Conservation (phyloP, 37 sponge, comb jelly and placozoan species). For the Petrosia ficiformis region DNA sequence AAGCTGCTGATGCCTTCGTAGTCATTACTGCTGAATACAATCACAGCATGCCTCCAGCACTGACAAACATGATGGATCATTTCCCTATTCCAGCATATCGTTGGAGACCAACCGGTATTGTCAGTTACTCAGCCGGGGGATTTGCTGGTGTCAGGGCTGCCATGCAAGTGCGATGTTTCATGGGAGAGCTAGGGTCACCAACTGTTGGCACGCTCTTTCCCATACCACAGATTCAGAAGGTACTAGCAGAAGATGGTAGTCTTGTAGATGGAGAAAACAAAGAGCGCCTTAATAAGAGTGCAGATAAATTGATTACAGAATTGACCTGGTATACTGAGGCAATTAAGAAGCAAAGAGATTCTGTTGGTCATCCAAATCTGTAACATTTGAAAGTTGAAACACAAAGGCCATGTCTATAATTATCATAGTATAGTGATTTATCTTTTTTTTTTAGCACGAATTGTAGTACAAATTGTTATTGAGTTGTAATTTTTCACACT, state of each 20-base stretch:
- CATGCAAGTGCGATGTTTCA: constrained; percentile 58
- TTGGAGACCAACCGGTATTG: constrained; percentile 73
- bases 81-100: constrained; percentile 72
- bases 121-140: constrained; percentile 75
- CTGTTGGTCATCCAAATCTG: constrained; percentile 45
- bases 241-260: constrained; percentile 62
- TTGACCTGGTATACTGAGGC: constrained; percentile 84
- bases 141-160: constrained; percentile 83
- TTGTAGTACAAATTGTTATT: too few relatives aligned
- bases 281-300: constrained; percentile 42
- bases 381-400: too few relatives aligned
- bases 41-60: constrained; percentile 86
- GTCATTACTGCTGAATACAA: constrained; percentile 90
- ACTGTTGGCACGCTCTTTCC: constrained; percentile 45
- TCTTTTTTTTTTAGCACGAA: too few relatives aligned
- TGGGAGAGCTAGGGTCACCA: constrained; percentile 74
- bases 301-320: constrained; percentile 66
- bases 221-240: constrained; percentile 64
- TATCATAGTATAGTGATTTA: too few relatives aligned
- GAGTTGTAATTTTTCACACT: too few relatives aligned
- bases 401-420: too few relatives aligned
- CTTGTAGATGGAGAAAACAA: constrained; percentile 27
- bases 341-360: constrained; percentile 56
- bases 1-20: constrained; percentile 71
- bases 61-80: constrained; percentile 90